Conservation (phyloP, 2,888 invertebrate species). For the Oscheius sp. region DNA sequence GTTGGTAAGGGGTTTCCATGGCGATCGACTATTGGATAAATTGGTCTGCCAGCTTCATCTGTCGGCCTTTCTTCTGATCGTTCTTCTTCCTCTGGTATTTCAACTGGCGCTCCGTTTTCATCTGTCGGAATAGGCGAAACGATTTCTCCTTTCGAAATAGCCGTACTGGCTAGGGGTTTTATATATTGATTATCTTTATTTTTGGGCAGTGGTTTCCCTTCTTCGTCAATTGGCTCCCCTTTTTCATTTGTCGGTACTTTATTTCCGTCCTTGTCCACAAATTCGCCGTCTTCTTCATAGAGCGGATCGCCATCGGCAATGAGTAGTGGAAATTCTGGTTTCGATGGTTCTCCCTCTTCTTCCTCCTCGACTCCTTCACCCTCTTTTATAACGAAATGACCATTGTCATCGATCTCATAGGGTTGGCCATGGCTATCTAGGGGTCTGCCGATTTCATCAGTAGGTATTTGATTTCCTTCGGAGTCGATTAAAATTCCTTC, state of each 20-base stretch:
- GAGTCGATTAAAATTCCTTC: slow-evolving; percentile 41
- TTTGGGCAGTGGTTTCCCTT: slow-evolving; percentile 49
- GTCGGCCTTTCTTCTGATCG: slow-evolving; percentile 29
- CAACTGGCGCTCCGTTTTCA: slow-evolving; percentile 26
- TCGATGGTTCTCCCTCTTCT: slow-evolving; percentile 32
- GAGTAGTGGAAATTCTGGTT: slow-evolving; percentile 34
- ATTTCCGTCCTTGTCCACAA: slow-evolving; percentile 44
- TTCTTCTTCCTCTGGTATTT: slow-evolving; percentile 38
- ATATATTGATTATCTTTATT: slow-evolving; percentile 61
- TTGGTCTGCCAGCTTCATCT: slow-evolving; percentile 25
- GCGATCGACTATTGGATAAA: slow-evolving; percentile 33
- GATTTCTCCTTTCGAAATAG: slow-evolving; percentile 41
- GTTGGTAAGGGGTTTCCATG: slow-evolving; percentile 41
- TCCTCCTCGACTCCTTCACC: slow-evolving; percentile 22
- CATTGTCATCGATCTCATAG: slow-evolving; percentile 43
- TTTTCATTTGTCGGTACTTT: slow-evolving; percentile 42
- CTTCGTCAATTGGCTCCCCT: slow-evolving; percentile 53
- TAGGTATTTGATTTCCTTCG: slow-evolving; percentile 29
- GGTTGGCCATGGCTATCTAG: slow-evolving; percentile 51
- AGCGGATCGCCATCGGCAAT: slow-evolving; percentile 50
- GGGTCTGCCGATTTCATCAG: slow-evolving; percentile 38
- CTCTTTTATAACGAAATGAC: slow-evolving; percentile 42
- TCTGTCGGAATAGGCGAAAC: slow-evolving; percentile 38
- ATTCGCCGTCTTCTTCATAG: slow-evolving; percentile 45
- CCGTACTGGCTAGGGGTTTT: slow-evolving; percentile 45